These are phyloP conservation scores for Liposcelis brunnea DNA, from an alignment of 2,888 invertebrate species.

Conservation along the genomic window DNA sequence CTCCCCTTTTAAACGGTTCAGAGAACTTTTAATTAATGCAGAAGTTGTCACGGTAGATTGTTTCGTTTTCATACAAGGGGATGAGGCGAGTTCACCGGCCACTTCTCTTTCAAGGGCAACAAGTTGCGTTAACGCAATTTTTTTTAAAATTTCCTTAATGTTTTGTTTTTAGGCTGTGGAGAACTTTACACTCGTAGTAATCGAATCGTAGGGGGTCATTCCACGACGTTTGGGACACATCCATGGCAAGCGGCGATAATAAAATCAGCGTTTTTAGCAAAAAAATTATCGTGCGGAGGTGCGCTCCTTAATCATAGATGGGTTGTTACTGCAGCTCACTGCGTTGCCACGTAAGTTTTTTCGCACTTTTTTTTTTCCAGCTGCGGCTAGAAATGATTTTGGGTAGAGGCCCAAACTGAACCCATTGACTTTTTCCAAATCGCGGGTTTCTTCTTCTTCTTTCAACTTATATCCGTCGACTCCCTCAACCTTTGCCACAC, in stretches of 20 bases:
- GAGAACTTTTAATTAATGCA: neutral
- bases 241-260: conserved; percentile 91
- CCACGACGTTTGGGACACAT: conserved; percentile 77
- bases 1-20: conserved; percentile 9
- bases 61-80: neutral
- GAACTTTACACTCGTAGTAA: conserved; percentile 75
- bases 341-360: conserved; percentile 71
- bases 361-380: no score
- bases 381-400: no score
- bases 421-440: no score
- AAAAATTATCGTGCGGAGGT: conserved; percentile 82
- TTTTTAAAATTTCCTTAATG: neutral
- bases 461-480: no score
- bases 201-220: conserved; percentile 81
- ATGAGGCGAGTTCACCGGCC: neutral
- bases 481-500: no score
- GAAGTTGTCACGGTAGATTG: neutral
- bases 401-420: no score
- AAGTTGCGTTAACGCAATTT: conserved; percentile 7
- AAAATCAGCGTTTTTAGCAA: conserved; percentile 75
- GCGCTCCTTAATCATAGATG: conserved; percentile 77
- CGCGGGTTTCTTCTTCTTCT: no score
- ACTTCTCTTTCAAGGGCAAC: conserved; percentile 2
- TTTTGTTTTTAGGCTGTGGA: conserved; percentile 58
- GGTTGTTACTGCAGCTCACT: conserved; percentile 86